Conservation (phyloP, 2,888 invertebrate genomes). For the Melieria crassipennis region DNA sequence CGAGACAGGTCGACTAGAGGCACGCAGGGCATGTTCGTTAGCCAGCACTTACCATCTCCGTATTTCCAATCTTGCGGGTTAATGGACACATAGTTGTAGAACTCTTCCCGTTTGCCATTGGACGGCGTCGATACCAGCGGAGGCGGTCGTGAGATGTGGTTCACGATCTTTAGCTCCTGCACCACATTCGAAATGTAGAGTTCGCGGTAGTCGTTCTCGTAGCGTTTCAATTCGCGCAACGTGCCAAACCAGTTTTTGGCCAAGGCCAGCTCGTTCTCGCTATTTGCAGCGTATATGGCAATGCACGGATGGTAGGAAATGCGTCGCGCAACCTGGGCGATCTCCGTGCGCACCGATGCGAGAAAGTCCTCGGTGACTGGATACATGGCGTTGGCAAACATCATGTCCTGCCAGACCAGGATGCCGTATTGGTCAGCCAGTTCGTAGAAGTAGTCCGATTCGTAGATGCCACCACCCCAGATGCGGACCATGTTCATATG, state of each 20-base stretch:
- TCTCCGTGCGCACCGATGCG: slow-evolving; percentile 77
- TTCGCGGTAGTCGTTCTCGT: slow-evolving; percentile 80
- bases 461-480: slow-evolving; percentile 99
- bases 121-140: slow-evolving; percentile 88
- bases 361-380: slow-evolving; percentile 80
- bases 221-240: slow-evolving; percentile 67
- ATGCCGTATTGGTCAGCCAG: slow-evolving; percentile 89
- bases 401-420: slow-evolving; percentile 97
- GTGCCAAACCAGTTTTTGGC: slow-evolving; percentile 82
- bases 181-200: slow-evolving; percentile 84
- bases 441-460: slow-evolving; percentile 88
- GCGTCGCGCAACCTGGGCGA: slow-evolving; percentile 81
- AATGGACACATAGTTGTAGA: slow-evolving; percentile 79
- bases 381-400: slow-evolving; percentile 97
- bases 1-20: background rate
- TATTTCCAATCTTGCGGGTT: slow-evolving; percentile 82
- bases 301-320: slow-evolving; percentile 89
- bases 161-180: slow-evolving; percentile 68
- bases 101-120: slow-evolving; percentile 75
- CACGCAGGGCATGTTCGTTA: too few relatives aligned
- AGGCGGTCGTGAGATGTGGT: slow-evolving; percentile 58
- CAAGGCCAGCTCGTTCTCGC: slow-evolving; percentile 94
- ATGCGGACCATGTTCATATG: slow-evolving; percentile 95
- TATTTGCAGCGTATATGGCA: slow-evolving; percentile 93
- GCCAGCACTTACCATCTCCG: slow-evolving; percentile 78